These are phyloP conservation scores for Neolamprologus toae DNA, from an alignment of 2,113 vertebrate species.

Conservation along the genomic window DNA sequence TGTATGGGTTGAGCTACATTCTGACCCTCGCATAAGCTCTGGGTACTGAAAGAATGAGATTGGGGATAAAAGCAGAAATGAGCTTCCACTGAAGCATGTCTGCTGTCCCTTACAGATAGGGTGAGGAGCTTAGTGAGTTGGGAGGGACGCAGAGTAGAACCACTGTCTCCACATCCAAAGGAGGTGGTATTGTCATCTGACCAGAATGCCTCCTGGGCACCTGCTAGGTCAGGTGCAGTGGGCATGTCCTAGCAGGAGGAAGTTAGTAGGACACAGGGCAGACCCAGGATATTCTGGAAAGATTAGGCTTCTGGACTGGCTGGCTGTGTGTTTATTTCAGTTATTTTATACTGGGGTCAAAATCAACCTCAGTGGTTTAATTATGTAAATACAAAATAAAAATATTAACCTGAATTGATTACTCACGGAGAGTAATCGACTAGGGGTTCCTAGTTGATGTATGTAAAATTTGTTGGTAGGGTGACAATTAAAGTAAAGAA, in stretches of 20 bases:
- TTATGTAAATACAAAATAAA: neutral
- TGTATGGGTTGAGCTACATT: neutral
- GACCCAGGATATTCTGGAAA: neutral
- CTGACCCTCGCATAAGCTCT: neutral
- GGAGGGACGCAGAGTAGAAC: neutral
- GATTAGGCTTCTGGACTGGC: neutral
- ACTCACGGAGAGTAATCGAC: neutral
- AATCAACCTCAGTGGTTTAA: neutral
- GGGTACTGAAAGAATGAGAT: neutral
- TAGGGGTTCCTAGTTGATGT: neutral
- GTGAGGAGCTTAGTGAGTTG: neutral
- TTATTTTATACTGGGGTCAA: neutral
- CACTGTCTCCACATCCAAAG: neutral
- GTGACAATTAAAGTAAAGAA: neutral
- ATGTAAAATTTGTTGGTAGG: neutral
- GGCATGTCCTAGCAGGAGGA: neutral
- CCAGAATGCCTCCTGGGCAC: neutral
- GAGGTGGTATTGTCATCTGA: neutral
- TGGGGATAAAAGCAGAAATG: neutral
- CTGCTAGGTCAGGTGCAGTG: neutral
- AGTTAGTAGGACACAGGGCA: neutral
- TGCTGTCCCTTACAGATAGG: neutral
- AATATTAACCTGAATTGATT: neutral
- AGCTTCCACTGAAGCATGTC: neutral
- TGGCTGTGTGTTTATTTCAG: neutral